A percentile compares a stretch with the other conserved stretches of the same genome.
phyloP scores from a whole-genome alignment of 2,888 invertebrate species.

The Megamerina dolium region DNA sequence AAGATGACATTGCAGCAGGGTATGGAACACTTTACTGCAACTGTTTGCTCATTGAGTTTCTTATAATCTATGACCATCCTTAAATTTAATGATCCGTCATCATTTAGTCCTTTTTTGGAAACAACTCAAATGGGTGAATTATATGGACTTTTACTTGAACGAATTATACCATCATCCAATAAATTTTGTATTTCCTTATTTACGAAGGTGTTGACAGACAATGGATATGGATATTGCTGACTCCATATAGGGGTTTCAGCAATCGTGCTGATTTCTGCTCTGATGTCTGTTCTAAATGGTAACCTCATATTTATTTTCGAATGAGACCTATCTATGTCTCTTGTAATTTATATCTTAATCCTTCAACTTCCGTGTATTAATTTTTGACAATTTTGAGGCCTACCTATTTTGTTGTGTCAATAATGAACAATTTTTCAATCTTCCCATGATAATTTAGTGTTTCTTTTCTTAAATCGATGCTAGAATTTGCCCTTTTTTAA shows the following conservation, averaged over 20 bases:
- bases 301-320: not conserved
- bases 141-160: conserved; percentile 8
- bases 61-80: conserved; percentile 8
- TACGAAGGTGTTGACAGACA: conserved; percentile 11
- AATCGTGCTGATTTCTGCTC: not conserved
- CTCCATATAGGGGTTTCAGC: not conserved
- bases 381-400: no score
- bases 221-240: conserved; percentile 14
- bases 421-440: not conserved
- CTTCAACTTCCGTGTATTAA: no score
- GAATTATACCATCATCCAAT: conserved; percentile 8
- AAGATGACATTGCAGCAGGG: not conserved
- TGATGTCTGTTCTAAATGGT: not conserved
- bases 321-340: not conserved
- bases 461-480: not conserved
- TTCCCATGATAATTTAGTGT: not conserved
- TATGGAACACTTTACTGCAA: not conserved
- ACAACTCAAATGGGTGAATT: conserved; percentile 14
- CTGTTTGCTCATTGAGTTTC: not conserved
- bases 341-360: no score
- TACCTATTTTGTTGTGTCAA: no score
- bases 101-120: conserved; percentile 10
- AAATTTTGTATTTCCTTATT: conserved; percentile 12
- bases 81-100: conserved; percentile 7
- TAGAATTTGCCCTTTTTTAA: not conserved